These are phyloP conservation scores for Lamprotornis superbus DNA, from an alignment of 2,113 vertebrate species.

Conservation along the genomic window DNA sequence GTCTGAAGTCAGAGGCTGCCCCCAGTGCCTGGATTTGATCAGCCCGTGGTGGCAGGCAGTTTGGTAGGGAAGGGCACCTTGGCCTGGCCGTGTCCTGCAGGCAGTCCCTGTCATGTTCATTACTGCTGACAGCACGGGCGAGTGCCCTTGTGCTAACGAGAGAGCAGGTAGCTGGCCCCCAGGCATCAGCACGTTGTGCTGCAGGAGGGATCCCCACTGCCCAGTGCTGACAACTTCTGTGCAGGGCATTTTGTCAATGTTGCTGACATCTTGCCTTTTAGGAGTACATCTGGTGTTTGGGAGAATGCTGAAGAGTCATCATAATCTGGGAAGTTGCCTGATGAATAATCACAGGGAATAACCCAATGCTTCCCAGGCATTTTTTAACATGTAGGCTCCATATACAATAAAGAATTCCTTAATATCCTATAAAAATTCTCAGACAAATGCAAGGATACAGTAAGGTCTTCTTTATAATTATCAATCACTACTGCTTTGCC, in stretches of 20 bases:
- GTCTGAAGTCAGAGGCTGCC: not conserved
- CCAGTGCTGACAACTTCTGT: slow-evolving; percentile 1
- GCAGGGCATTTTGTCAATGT: slow-evolving; percentile 6
- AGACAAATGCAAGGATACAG: not conserved
- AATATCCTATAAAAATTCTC: not conserved
- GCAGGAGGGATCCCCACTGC: not conserved
- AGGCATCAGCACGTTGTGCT: not conserved
- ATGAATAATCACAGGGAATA: not conserved
- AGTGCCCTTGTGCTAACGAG: not conserved
- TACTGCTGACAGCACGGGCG: not conserved
- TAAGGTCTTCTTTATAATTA: not conserved
- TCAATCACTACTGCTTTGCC: not conserved
- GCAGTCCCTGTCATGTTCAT: not conserved
- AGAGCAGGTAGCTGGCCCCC: slow-evolving; percentile 23
- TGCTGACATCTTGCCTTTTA: slow-evolving; percentile 16
- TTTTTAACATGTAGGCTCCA: not conserved
- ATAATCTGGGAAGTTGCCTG: not conserved
- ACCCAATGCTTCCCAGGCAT: not conserved
- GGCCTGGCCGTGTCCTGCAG: not conserved
- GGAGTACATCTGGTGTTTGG: not conserved
- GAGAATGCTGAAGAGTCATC: not conserved
- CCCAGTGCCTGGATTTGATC: not conserved
- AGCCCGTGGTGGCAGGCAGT: not conserved
- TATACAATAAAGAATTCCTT: not conserved
- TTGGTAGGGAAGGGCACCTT: slow-evolving; percentile 36